These are phyloP conservation scores for Bombus confusus DNA, from an alignment of 1,140 invertebrate genomes.

Conservation along the genomic window DNA sequence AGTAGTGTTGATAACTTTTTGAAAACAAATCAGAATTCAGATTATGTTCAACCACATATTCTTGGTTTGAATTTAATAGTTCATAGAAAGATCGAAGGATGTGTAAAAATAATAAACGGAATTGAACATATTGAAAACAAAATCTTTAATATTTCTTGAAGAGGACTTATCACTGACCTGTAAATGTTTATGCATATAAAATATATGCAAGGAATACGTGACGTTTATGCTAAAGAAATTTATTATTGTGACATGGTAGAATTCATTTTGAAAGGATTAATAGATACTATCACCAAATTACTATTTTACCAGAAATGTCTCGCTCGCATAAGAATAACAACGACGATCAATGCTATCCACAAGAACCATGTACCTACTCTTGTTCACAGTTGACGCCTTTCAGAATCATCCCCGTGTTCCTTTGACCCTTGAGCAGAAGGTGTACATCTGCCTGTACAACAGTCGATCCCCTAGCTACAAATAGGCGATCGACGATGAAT, in stretches of 20 bases:
- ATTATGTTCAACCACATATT: too few species aligned
- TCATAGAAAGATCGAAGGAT: too few species aligned
- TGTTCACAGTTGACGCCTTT: conserved; percentile 27
- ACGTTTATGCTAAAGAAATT: too few species aligned
- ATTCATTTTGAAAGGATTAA: too few species aligned
- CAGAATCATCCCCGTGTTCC: conserved; percentile 32
- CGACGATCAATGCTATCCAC: background rate
- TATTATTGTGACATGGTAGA: too few species aligned
- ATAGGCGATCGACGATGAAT: conserved; percentile 63
- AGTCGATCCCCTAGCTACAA: conserved; percentile 53
- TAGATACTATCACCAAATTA: background rate
- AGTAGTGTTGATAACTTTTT: conserved; percentile 8
- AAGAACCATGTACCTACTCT: background rate
- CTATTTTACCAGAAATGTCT: background rate
- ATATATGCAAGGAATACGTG: too few species aligned
- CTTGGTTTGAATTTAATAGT: too few species aligned
- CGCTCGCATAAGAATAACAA: background rate
- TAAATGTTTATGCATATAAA: too few species aligned
- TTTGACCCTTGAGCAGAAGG: conserved; percentile 36
- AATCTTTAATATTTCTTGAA: too few species aligned
- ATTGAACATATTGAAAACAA: too few species aligned
- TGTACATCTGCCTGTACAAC: conserved; percentile 59
- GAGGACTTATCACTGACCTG: too few species aligned
- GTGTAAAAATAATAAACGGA: too few species aligned
- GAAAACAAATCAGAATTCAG: background rate